Evolutionary conservation across 2,888 invertebrate genomes (phyloP).

Genomic region (Xestoiulus laeticollis): DNA sequence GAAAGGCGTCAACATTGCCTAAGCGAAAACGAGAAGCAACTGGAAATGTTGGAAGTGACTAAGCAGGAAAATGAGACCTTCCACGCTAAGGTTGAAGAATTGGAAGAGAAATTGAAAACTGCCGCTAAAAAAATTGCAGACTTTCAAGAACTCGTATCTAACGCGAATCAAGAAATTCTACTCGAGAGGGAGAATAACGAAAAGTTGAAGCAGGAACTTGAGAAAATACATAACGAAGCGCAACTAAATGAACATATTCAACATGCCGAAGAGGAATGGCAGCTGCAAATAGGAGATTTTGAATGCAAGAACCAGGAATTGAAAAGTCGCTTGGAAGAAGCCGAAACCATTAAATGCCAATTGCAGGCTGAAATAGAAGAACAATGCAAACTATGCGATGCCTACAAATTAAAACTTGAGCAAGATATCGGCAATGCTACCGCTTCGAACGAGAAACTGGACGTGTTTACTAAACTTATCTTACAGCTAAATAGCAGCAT

Average conservation of each 20-base stretch:
- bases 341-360: background rate
- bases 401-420: background rate
- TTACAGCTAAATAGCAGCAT: background rate
- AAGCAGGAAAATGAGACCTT: background rate
- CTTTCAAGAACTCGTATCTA: background rate
- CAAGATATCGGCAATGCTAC: background rate
- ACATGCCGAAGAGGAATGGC: conserved; percentile 21
- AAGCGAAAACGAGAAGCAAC: background rate
- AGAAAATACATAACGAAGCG: background rate
- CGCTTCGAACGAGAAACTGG: background rate
- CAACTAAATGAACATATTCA: background rate
- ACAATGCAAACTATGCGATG: background rate
- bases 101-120: background rate
- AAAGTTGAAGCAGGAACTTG: conserved; percentile 17
- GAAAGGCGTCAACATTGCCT: background rate
- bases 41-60: background rate
- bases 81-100: background rate
- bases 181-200: background rate
- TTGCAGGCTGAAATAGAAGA: background rate
- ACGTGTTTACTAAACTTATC: background rate
- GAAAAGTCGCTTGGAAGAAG: background rate
- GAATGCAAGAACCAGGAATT: background rate
- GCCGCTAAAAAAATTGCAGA: background rate
- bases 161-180: background rate
- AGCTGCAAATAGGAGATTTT: background rate